Evolutionary conservation across 2,888 invertebrate species (phyloP).

Genomic region (Cryptus armator): DNA sequence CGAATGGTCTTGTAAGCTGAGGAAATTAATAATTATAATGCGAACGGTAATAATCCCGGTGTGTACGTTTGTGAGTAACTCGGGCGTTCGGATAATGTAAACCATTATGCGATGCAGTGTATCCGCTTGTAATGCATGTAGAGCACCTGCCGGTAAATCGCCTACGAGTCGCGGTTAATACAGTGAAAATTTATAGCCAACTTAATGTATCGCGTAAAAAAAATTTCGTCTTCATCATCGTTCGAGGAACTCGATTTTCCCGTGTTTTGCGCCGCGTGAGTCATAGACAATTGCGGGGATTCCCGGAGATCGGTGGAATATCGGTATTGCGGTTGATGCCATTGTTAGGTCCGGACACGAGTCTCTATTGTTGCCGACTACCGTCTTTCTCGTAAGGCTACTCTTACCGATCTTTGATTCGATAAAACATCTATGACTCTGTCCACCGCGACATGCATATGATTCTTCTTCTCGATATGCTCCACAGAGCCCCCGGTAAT

Average conservation of each 20-base stretch:
- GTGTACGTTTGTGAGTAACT: background rate
- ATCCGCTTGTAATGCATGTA: background rate
- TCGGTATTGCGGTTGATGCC: constrained; percentile 53
- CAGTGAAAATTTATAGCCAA: background rate
- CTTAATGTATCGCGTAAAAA: background rate
- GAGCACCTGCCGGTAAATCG: background rate
- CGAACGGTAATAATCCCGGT: constrained; percentile 65
- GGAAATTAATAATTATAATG: constrained; percentile 74
- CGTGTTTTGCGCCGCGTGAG: background rate
- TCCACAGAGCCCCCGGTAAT: background rate
- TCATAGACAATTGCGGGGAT: constrained; percentile 13
- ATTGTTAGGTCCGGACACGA: constrained; percentile 66
- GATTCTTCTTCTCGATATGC: constrained; percentile 31
- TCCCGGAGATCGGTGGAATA: constrained; percentile 25
- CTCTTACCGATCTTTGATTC: constrained; percentile 50
- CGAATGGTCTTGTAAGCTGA: constrained; percentile 68
- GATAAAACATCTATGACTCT: constrained; percentile 62
- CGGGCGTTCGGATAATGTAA: background rate
- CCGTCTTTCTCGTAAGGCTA: constrained; percentile 31
- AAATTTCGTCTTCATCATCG: background rate
- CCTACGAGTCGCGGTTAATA: background rate
- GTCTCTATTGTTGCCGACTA: constrained; percentile 65
- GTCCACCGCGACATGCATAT: background rate
- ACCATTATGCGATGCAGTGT: background rate
- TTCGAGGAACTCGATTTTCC: background rate